Conservation (phyloP, 2,113 vertebrate species). For the Cromileptes altivelis region DNA sequence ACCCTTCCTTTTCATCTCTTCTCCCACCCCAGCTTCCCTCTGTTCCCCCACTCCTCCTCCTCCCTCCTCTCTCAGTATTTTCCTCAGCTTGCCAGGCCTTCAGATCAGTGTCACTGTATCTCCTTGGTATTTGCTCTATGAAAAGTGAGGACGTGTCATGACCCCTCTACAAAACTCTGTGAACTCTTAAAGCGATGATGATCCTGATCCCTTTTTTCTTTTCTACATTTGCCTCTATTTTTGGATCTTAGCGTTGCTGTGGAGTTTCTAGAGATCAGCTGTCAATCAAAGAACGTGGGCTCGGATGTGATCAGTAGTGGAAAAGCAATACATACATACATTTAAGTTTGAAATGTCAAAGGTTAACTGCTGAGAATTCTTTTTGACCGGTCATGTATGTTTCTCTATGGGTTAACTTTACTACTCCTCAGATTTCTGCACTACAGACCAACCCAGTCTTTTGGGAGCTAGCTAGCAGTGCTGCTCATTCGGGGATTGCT, state of each 20-base stretch:
- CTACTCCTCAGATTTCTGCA: too few relatives aligned
- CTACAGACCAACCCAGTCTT: too few relatives aligned
- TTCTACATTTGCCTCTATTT: background rate
- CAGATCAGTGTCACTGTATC: constrained; percentile 53
- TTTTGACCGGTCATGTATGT: too few relatives aligned
- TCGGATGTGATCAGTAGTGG: background rate
- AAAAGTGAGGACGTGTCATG: constrained; percentile 40
- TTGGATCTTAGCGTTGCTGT: background rate
- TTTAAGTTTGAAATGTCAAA: too few relatives aligned
- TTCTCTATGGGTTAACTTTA: too few relatives aligned
- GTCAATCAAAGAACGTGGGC: too few relatives aligned
- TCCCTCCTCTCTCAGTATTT: constrained; percentile 11
- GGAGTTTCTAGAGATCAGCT: too few relatives aligned
- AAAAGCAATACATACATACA: background rate
- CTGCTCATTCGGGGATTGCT: too few relatives aligned
- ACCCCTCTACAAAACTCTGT: constrained; percentile 13
- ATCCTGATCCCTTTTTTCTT: background rate
- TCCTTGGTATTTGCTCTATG: constrained; percentile 51
- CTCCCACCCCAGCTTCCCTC: background rate
- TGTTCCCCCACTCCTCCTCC: background rate
- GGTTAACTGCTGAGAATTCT: too few relatives aligned
- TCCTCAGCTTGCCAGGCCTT: constrained; percentile 33
- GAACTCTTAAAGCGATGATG: constrained; percentile 26
- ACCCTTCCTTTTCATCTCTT: background rate
- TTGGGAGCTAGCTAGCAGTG: too few relatives aligned